Base-by-base conservation (phyloP, 2,888 invertebrate genomes). In the Zonitis immaculata region DNA sequence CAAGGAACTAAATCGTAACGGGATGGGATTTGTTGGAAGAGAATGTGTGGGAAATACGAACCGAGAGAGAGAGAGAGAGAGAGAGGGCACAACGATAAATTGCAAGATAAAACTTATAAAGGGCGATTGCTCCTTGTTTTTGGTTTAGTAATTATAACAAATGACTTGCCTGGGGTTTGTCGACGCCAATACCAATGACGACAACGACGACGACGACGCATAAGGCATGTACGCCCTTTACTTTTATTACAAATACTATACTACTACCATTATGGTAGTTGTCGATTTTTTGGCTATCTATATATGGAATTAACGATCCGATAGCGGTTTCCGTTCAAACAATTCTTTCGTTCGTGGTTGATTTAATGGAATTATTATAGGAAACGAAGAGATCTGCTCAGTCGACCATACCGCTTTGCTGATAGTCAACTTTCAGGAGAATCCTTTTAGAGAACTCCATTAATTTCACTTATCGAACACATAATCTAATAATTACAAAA, bases 61-160 rank as follows among this genome's bases (percentile, higher is more conserved):
- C 59, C 64, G 64, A 67, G 70, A n/a, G n/a, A n/a, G n/a, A n/a
- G n/a, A n/a, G n/a, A n/a, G n/a, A n/a, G n/a, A n/a, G n/a, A n/a
- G n/a, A n/a, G n/a, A n/a, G n/a, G n/a, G n/a, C 65, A 64, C 63
- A 64, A 59, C 71, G 71, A 73, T 73, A 73, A 73, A 73, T 73
- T 68, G 70, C 64, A 63, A 68, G 73, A 73, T 73, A 73, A 72
- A 72, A 71, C 72, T 68, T 69, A 66, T 67, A 56, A 57, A 60
- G 62, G 39, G 66, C 65, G 66, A 66, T 67, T 67, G 65, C 68
- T 70, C 68, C 70, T 71, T 70, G 72, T 71, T 73, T 73, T 72
- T 70, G 72, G 73, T 71, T 72, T 71, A 68, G 72, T 73, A 73
- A 73, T 73, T 73, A 71, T 72, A 73, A 73, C 71, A 68, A 73